phyloP scores from a whole-genome alignment of 2,113 vertebrate genomes.

The Cheirogaleus medius region DNA sequence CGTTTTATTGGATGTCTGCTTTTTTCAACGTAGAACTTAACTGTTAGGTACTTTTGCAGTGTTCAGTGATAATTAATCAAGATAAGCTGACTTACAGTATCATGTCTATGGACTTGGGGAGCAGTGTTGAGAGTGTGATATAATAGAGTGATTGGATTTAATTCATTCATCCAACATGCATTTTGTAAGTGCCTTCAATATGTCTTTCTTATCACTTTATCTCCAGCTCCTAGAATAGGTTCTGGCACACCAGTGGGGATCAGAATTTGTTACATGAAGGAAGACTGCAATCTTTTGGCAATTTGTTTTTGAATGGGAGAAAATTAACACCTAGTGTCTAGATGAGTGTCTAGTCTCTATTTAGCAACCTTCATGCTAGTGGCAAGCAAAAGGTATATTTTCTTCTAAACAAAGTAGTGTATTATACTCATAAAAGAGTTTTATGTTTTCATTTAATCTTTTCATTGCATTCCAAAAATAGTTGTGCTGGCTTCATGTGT shows the following conservation, averaged over 20 bases:
- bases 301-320: not conserved
- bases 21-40: not conserved
- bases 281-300: not conserved
- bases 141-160: not conserved
- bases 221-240: not conserved
- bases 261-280: not conserved
- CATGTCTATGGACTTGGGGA: not conserved
- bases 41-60: not conserved
- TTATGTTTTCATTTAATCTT: slow-evolving; percentile 51
- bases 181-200: not conserved
- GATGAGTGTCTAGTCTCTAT: not conserved
- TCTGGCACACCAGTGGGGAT: not conserved
- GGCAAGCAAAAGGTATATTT: not conserved
- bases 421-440: not conserved
- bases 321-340: not conserved
- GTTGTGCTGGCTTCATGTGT: not conserved
- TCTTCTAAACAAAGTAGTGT: not conserved
- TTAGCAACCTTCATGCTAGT: not conserved
- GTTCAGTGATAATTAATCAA: not conserved
- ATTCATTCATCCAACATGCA: not conserved
- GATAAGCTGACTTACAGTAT: not conserved
- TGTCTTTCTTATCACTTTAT: not conserved
- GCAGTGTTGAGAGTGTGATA: not conserved
- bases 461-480: slow-evolving; percentile 36
- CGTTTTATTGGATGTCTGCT: not conserved